Evolutionary conservation across 2,888 invertebrate species (phyloP), one percentile per base, ranked within the genome.

Genomic region (Volucella bombylans): DNA sequence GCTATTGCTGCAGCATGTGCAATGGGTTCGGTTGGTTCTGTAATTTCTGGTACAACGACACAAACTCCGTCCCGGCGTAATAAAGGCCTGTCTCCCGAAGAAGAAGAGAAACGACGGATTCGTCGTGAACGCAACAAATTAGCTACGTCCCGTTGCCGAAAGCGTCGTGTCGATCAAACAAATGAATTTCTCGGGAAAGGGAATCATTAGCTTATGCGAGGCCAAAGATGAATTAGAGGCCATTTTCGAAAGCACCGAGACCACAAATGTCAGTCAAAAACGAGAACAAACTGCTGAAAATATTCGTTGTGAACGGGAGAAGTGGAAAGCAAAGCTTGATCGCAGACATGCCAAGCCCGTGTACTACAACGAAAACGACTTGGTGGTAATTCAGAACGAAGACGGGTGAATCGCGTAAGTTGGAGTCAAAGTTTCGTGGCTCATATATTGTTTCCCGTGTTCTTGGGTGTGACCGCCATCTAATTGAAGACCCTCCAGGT

Each of bases 81-180:
- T 91, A 96, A 96, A 94, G 97, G 97, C 91, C 93, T 96, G 90
- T 94, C 96, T 55, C 97, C 97, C 0, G 98, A 99, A 91, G 99
- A 99, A 90, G 97, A 97, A 90, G 97, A 98, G 89, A 94, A 98
- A 79, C 93, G 98, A 61, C 94, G 95, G 89, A 92, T 97, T 52
- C 94, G 99, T 31, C 94, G 99, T 61, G 98, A 99, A 90, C 93
- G 99, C 82, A 99, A 99, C 92, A 99, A 99, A 92, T 94, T 97
- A 93, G 99, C 99, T 43, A 99, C 99, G 67, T 99, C 99, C 0
- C 94, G 99, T 87, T 99, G 99, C 92, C 95, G 99, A 89, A 98
- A 99, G 92, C 94, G 99, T 87, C 94, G 99, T 83, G 96, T 99
- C 89, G 99, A 99, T 92, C 98, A 98, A 90, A 99, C 99, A 87